Percentiles rank a stretch among this genome's conserved stretches.
phyloP scores from a whole-genome alignment of 2,797 vertebrate species.

The Myoxocephalus aenaeus region DNA sequence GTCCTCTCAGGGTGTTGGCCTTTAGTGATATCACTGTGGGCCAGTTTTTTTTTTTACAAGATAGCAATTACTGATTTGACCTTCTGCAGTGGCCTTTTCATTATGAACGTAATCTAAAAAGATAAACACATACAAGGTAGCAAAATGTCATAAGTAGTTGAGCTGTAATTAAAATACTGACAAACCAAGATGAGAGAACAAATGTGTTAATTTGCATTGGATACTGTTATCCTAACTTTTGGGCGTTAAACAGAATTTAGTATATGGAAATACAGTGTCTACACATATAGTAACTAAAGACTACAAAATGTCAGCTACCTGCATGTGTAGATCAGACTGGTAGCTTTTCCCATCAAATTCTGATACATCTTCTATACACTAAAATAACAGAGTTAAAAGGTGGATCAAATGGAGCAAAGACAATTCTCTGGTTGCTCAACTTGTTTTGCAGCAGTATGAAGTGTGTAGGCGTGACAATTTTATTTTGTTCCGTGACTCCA shows the following conservation, averaged over 20 bases:
- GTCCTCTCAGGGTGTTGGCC: constrained; percentile 31
- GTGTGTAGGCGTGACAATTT: constrained; percentile 24
- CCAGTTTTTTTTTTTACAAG: constrained; percentile 8
- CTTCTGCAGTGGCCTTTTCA: constrained; percentile 20
- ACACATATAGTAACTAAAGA: background rate
- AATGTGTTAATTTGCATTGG: constrained; percentile 26
- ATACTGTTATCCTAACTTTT: constrained; percentile 7
- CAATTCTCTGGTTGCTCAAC: constrained; percentile 40
- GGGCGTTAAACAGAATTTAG: background rate
- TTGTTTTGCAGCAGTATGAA: constrained; percentile 42
- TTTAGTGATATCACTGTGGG: constrained; percentile 18
- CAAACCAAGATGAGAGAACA: background rate
- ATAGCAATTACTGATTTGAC: constrained; percentile 33
- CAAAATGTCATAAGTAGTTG: constrained; percentile 18
- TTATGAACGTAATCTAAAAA: constrained; percentile 22
- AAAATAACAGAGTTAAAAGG: constrained; percentile 21
- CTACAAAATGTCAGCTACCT: background rate
- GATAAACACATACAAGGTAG: constrained; percentile 15
- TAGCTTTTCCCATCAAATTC: background rate
- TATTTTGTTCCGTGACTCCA: constrained; percentile 28
- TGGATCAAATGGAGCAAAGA: constrained; percentile 15
- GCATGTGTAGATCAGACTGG: background rate
- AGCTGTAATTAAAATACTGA: constrained; percentile 22
- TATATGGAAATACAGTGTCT: background rate
- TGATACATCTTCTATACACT: background rate